Percentiles rank a stretch among this genome's conserved stretches.
Evolutionary conservation across 2,113 vertebrate genomes (phyloP).

Genomic region (Montifringilla adamsi): DNA sequence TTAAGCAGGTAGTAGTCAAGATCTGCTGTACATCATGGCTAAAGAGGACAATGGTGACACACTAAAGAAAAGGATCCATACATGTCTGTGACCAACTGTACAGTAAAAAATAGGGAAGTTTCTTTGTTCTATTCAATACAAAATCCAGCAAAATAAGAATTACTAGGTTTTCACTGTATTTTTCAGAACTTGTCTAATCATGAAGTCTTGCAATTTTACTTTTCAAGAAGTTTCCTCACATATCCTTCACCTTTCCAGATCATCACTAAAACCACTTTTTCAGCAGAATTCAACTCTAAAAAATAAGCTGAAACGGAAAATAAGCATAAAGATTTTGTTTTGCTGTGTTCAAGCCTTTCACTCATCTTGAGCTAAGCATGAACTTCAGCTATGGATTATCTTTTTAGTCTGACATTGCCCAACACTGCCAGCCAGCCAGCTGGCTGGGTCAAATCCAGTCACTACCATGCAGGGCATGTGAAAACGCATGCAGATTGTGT

Average conservation of each 20-base stretch:
- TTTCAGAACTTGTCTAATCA: neutral
- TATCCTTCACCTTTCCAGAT: neutral
- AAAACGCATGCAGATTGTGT: neutral
- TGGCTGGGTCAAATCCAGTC: neutral
- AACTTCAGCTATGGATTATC: neutral
- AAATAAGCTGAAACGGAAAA: neutral
- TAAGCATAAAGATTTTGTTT: neutral
- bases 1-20: slow-evolving; percentile 35
- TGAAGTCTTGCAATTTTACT: neutral
- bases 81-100: neutral
- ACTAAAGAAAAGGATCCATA: slow-evolving; percentile 10
- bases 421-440: neutral
- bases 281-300: neutral
- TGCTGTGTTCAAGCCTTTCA: neutral
- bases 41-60: neutral
- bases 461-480: neutral
- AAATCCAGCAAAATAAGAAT: slow-evolving; percentile 3
- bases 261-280: neutral
- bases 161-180: neutral
- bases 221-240: neutral
- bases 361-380: neutral
- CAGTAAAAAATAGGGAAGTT: slow-evolving; percentile 37
- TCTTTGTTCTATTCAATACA: slow-evolving; percentile 45
- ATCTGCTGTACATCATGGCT: slow-evolving; percentile 6
- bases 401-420: neutral